Evolutionary conservation across 2,888 invertebrate genomes (phyloP).

Genomic region (Epinotia nisella): DNA sequence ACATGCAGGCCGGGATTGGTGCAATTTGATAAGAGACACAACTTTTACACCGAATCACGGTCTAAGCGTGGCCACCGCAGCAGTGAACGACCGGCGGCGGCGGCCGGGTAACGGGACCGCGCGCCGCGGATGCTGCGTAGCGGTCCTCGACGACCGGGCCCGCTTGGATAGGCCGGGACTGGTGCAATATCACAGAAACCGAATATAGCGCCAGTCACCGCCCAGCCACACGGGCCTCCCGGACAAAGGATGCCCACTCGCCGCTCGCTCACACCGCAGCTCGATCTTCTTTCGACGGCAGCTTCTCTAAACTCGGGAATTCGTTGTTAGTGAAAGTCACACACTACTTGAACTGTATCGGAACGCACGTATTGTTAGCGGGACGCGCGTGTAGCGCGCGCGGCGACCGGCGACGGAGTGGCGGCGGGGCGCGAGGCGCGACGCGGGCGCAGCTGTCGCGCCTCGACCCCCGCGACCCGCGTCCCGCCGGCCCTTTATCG

Average conservation of each 20-base stretch:
- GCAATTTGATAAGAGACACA: conserved; percentile 82
- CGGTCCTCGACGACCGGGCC: conserved; percentile 79
- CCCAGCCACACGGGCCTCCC: conserved; percentile 82
- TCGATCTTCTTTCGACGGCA: conserved; percentile 54
- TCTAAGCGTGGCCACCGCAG: conserved; percentile 83
- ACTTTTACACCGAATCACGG: conserved; percentile 83
- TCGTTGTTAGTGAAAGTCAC: conserved; percentile 49
- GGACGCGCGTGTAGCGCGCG: conserved; percentile 55
- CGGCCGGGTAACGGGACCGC: conserved; percentile 81
- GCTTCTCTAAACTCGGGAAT: conserved; percentile 40
- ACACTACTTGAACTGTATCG: conserved; percentile 52
- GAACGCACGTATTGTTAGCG: conserved; percentile 64
- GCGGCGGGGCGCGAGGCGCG: conserved; percentile 61
- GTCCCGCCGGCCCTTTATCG: conserved; percentile 77
- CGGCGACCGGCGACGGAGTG: conserved; percentile 70
- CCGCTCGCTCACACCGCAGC: conserved; percentile 55
- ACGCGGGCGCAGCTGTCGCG: conserved; percentile 81
- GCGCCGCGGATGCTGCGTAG: conserved; percentile 82
- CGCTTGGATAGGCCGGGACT: conserved; percentile 85
- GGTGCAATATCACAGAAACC: conserved; percentile 82
- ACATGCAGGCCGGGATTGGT: conserved; percentile 85
- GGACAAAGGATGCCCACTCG: conserved; percentile 69
- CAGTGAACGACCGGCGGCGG: conserved; percentile 80
- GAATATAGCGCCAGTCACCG: conserved; percentile 84
- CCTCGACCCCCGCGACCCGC: conserved; percentile 62